Evolutionary conservation across 2,888 invertebrate genomes (phyloP).

Genomic region (Cephus pygmeus): DNA sequence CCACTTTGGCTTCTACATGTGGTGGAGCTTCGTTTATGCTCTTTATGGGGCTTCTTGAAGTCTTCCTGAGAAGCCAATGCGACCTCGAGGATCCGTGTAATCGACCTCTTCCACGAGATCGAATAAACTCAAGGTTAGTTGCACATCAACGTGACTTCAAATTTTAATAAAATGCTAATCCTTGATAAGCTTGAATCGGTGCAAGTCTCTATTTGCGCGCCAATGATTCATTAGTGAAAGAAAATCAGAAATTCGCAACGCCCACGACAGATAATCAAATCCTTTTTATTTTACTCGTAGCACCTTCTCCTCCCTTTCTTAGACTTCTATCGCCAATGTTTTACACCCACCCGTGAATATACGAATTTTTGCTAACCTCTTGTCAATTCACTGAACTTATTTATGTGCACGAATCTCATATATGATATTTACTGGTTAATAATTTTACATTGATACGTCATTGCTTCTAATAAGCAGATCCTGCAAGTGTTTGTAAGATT

Average conservation of each 20-base stretch:
- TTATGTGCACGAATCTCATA: not conserved
- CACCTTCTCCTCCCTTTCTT: too few species aligned
- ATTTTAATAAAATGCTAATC: not conserved
- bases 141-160: not conserved
- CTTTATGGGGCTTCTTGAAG: slow-evolving; percentile 89
- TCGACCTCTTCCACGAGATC: slow-evolving; percentile 68
- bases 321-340: not conserved
- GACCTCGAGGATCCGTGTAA: slow-evolving; percentile 90
- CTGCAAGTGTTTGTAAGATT: not conserved
- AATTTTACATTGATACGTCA: not conserved
- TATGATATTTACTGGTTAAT: not conserved
- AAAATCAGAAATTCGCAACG: not conserved
- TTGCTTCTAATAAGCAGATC: not conserved
- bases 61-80: slow-evolving; percentile 86
- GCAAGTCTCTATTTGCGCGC: slow-evolving; percentile 56
- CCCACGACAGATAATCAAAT: not conserved
- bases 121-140: slow-evolving; percentile 55
- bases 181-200: slow-evolving; percentile 46
- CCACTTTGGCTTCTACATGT: slow-evolving; percentile 85
- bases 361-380: not conserved
- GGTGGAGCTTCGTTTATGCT: slow-evolving; percentile 89
- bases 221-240: not conserved
- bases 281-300: not conserved
- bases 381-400: not conserved
- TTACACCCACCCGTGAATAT: not conserved